phyloP scores from a whole-genome alignment of 2,888 invertebrate genomes.

The Himalopsyche japonica region DNA sequence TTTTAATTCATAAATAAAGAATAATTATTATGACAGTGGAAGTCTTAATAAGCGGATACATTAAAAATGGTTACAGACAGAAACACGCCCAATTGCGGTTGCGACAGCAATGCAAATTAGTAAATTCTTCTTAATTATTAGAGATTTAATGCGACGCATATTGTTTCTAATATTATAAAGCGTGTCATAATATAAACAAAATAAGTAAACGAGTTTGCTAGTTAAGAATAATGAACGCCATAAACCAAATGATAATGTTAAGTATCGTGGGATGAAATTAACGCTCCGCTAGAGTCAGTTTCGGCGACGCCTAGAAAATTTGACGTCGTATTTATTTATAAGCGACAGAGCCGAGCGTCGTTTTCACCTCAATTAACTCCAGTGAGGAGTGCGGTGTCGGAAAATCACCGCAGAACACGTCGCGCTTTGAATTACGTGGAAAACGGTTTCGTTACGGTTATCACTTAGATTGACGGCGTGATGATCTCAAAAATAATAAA shows the following conservation, averaged over 20 bases:
- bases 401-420: not conserved
- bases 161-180: not conserved
- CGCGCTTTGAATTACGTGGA: not conserved
- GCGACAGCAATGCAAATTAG: too few relatives aligned
- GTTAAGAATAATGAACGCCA: not conserved
- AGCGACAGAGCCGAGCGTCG: not conserved
- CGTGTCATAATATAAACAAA: not conserved
- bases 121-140: too few relatives aligned
- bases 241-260: not conserved
- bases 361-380: not conserved
- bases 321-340: constrained; percentile 1
- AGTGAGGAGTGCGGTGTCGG: not conserved
- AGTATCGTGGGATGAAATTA: not conserved
- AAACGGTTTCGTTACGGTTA: not conserved
- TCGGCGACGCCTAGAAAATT: not conserved
- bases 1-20: too few relatives aligned
- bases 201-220: not conserved
- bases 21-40: too few relatives aligned
- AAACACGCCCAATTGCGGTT: too few relatives aligned
- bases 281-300: not conserved
- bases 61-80: too few relatives aligned
- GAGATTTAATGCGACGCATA: not conserved
- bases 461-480: not conserved
- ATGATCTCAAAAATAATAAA: too few relatives aligned
- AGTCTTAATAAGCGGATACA: too few relatives aligned